Conservation (phyloP, 2,113 vertebrate species). For the Bubo scandiacus region DNA sequence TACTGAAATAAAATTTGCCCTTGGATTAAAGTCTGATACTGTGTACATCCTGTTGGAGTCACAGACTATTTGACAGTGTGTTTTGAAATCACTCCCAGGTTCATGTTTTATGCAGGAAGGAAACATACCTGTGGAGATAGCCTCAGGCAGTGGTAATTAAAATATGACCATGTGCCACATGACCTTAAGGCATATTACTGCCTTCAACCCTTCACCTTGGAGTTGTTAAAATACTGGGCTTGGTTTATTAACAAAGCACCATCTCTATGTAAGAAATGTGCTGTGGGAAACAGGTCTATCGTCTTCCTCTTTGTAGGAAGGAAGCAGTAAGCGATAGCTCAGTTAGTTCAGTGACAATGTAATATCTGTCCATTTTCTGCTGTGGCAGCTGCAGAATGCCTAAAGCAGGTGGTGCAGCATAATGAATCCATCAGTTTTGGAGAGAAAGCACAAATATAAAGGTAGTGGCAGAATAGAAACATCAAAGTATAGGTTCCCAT, state of each 20-base stretch:
- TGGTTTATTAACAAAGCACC: slow-evolving; percentile 43
- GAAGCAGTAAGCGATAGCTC: neutral
- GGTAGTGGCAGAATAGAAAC: neutral
- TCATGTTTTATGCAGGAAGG: slow-evolving; percentile 76
- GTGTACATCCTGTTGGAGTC: slow-evolving; percentile 48
- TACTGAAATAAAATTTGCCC: slow-evolving; percentile 48
- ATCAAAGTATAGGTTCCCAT: neutral
- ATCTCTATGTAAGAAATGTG: neutral
- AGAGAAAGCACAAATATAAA: neutral
- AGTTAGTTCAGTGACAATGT: neutral
- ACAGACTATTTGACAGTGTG: slow-evolving; percentile 37
- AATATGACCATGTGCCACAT: slow-evolving; percentile 61
- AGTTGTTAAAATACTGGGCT: slow-evolving; percentile 47
- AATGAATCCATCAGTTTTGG: slow-evolving; percentile 22
- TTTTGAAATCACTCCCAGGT: slow-evolving; percentile 55
- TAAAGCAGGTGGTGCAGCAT: slow-evolving; percentile 2
- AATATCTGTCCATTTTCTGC: slow-evolving; percentile 12
- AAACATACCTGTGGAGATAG: slow-evolving; percentile 73
- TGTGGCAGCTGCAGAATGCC: neutral
- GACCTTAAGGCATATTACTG: slow-evolving; percentile 65
- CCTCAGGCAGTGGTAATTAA: slow-evolving; percentile 72
- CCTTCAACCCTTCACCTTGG: slow-evolving; percentile 53
- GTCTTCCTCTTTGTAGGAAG: neutral
- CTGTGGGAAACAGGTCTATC: neutral
- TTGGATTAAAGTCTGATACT: slow-evolving; percentile 54